Conservation (phyloP, 2,113 vertebrate species). For the Periophthalmus modestus region DNA sequence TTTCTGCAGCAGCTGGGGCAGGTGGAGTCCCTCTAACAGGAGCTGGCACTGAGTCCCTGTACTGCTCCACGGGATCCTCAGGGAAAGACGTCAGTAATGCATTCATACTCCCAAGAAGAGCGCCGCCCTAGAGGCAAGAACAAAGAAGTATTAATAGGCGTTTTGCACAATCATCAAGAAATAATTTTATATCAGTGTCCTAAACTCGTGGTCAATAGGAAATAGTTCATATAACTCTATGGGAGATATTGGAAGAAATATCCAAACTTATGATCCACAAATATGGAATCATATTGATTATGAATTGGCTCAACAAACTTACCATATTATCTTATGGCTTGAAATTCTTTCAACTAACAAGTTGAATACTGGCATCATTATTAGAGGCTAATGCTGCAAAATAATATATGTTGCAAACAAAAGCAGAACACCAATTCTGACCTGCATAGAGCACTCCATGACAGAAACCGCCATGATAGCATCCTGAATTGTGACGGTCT, state of each 20-base stretch:
- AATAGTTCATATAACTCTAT: too few relatives aligned
- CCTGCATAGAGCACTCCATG: constrained; percentile 6
- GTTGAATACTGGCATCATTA: too few relatives aligned
- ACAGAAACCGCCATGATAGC: not conserved
- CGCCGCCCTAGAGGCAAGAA: not conserved
- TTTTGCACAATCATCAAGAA: too few relatives aligned
- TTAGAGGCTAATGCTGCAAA: not conserved
- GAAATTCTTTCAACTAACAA: too few relatives aligned
- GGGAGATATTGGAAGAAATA: too few relatives aligned
- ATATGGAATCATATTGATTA: too few relatives aligned
- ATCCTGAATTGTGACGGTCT: not conserved
- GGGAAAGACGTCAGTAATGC: constrained; percentile 3
- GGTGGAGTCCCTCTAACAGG: not conserved
- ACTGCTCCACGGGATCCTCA: not conserved
- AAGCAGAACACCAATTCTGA: not conserved
- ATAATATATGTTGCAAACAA: not conserved
- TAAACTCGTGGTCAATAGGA: too few relatives aligned
- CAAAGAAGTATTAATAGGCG: not conserved
- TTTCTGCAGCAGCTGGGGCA: not conserved
- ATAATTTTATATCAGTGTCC: too few relatives aligned
- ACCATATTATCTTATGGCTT: too few relatives aligned
- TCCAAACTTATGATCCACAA: too few relatives aligned
- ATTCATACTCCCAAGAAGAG: not conserved
- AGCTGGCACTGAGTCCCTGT: constrained; percentile 1
- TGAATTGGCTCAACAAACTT: too few relatives aligned